These are phyloP conservation scores for Leuciscus waleckii DNA, from an alignment of 2,797 vertebrate genomes.

Conservation along the genomic window DNA sequence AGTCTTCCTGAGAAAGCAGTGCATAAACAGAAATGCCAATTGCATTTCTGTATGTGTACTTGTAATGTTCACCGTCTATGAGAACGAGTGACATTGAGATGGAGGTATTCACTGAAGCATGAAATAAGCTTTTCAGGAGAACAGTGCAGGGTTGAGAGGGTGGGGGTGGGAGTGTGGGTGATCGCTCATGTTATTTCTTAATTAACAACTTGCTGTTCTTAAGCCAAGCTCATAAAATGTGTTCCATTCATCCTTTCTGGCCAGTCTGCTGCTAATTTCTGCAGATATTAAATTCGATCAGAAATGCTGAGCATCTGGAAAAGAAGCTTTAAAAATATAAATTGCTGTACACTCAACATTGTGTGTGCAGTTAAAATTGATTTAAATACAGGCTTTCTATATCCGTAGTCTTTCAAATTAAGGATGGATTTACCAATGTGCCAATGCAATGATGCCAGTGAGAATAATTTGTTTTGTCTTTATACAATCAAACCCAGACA, in stretches of 20 bases:
- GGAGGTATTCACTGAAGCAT: conserved; percentile 70
- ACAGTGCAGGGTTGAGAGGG: conserved; percentile 56
- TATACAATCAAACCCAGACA: conserved; percentile 3
- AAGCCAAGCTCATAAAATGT: conserved; percentile 70
- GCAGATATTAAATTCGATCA: conserved; percentile 16
- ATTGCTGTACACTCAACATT: not conserved
- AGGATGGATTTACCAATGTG: not conserved
- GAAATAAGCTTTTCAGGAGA: conserved; percentile 77
- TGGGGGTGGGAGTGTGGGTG: conserved; percentile 55
- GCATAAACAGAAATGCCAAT: conserved; percentile 21
- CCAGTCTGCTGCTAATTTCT: conserved; percentile 53
- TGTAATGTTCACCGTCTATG: conserved; percentile 4
- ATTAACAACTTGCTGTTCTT: conserved; percentile 72
- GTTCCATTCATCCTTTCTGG: conserved; percentile 64
- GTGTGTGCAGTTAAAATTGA: conserved; percentile 34
- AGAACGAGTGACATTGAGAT: conserved; percentile 33
- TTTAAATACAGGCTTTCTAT: conserved; percentile 30
- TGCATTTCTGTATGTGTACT: conserved; percentile 3
- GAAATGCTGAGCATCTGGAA: conserved; percentile 17
- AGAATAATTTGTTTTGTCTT: not conserved
- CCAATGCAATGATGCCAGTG: not conserved
- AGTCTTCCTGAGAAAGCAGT: conserved; percentile 18
- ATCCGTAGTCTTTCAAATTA: not conserved
- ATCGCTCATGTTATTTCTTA: conserved; percentile 74
- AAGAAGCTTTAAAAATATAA: conserved; percentile 12